These are phyloP conservation scores for Erinaceus europaeus DNA, from an alignment of 2,113 vertebrate genomes.

Conservation along the genomic window DNA sequence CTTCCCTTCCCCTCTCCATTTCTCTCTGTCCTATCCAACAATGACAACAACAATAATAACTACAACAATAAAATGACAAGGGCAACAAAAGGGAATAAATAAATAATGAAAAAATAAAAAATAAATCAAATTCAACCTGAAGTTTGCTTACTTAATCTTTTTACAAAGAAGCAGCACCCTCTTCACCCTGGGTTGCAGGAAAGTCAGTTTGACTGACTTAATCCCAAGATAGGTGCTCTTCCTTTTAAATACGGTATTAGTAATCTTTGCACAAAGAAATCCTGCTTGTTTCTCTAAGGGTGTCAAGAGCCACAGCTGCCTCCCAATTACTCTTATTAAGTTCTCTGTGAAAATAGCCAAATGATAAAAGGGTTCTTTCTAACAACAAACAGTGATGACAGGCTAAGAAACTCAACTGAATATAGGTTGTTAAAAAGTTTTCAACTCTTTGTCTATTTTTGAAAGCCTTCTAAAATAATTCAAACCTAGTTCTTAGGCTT, in stretches of 20 bases:
- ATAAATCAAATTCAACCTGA: neutral
- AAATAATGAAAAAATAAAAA: too few relatives aligned
- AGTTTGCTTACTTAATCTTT: neutral
- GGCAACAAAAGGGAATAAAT: too few relatives aligned
- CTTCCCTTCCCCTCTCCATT: too few relatives aligned
- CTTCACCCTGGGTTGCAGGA: neutral
- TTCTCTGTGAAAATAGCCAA: constrained; percentile 31
- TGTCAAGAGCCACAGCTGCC: neutral
- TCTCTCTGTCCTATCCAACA: too few relatives aligned
- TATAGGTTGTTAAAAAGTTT: neutral
- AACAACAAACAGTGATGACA: neutral
- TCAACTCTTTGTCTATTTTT: neutral
- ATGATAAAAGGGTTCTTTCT: neutral
- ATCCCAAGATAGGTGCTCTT: neutral
- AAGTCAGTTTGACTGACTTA: neutral
- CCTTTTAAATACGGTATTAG: neutral
- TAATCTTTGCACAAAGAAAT: neutral
- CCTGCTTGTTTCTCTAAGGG: neutral
- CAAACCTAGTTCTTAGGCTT: neutral
- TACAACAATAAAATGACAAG: too few relatives aligned
- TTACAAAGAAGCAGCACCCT: neutral
- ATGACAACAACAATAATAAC: too few relatives aligned
- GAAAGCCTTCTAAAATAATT: neutral
- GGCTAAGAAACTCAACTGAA: neutral
- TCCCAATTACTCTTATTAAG: neutral